A percentile compares a stretch with the other conserved stretches of the same genome.
phyloP scores from a whole-genome alignment of 2,888 invertebrate genomes.

The Uloborus plumipes region DNA sequence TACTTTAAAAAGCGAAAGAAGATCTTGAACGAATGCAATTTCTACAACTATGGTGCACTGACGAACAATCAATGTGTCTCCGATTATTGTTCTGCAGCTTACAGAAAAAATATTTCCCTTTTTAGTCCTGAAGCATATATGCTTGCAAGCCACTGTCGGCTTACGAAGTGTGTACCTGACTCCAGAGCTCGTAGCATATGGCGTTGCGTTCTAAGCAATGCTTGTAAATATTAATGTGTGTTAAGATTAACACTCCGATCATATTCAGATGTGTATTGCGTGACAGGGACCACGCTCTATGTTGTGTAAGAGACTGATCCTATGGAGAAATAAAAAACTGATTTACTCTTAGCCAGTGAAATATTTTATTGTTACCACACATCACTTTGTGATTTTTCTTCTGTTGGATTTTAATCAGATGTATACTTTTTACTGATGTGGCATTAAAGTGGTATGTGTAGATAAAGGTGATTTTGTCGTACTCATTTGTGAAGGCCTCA shows the following conservation, averaged over 20 bases:
- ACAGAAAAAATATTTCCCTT: background rate
- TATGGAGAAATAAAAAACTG: background rate
- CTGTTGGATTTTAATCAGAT: constrained; percentile 19
- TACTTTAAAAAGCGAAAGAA: too few species aligned
- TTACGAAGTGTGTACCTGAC: constrained; percentile 5
- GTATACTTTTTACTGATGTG: constrained; percentile 21
- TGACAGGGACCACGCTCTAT: constrained; percentile 17
- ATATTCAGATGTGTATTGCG: constrained; percentile 10
- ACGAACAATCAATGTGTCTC: too few species aligned
- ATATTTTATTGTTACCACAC: constrained; percentile 12
- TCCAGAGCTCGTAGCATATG: constrained; percentile 7
- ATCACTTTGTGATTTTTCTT: constrained; percentile 8
- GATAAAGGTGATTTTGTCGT: background rate
- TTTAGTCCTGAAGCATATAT: background rate
- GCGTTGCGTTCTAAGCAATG: constrained; percentile 18
- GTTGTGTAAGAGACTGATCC: background rate
- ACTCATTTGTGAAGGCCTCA: too few species aligned
- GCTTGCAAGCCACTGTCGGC: background rate
- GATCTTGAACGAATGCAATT: too few species aligned
- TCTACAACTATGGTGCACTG: too few species aligned
- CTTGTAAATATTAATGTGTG: constrained; percentile 16
- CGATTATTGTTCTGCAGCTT: background rate
- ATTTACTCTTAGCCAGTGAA: background rate
- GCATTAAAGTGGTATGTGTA: constrained; percentile 24
- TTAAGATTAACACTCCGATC: background rate